phyloP scores from a whole-genome alignment of 2,797 vertebrate species.

The Aulostomus chinensis region DNA sequence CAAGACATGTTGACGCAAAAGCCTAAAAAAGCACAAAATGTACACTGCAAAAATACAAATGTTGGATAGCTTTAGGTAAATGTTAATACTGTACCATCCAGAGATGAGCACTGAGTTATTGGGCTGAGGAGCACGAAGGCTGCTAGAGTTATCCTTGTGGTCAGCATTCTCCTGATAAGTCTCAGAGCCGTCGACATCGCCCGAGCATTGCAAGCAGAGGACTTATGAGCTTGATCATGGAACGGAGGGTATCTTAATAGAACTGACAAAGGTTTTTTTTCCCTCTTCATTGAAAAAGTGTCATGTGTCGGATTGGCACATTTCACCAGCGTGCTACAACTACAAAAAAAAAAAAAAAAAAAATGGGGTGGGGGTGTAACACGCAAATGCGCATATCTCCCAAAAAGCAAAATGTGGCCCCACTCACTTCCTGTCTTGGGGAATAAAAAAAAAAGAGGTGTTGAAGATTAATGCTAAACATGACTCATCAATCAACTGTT shows the following conservation, averaged over 20 bases:
- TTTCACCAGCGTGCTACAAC: constrained; percentile 52
- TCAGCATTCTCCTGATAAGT: constrained; percentile 53
- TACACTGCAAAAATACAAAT: too few species aligned
- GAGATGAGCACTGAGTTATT: constrained; percentile 25
- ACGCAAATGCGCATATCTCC: too few species aligned
- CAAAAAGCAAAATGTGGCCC: too few species aligned
- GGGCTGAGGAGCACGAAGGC: constrained; percentile 58
- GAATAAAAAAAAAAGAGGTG: constrained; percentile 10
- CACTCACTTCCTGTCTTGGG: constrained; percentile 35
- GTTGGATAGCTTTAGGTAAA: too few species aligned
- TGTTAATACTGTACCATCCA: constrained; percentile 58
- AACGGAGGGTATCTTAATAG: constrained; percentile 64
- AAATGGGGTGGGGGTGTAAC: constrained; percentile 6
- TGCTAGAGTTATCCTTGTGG: constrained; percentile 52
- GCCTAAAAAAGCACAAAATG: too few species aligned
- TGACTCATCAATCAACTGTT: constrained; percentile 31
- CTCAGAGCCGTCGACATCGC: constrained; percentile 45
- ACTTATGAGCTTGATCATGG: constrained; percentile 51
- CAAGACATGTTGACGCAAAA: too few species aligned
- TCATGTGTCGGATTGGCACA: constrained; percentile 63
- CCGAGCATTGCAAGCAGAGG: constrained; percentile 57
- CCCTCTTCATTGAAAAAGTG: constrained; percentile 60
- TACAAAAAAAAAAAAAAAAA: too few species aligned
- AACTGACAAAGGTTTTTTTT: constrained; percentile 24
- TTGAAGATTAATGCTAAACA: constrained; percentile 18